Base-by-base conservation (phyloP, 1,140 invertebrate genomes). In the Pinna nobilis region DNA sequence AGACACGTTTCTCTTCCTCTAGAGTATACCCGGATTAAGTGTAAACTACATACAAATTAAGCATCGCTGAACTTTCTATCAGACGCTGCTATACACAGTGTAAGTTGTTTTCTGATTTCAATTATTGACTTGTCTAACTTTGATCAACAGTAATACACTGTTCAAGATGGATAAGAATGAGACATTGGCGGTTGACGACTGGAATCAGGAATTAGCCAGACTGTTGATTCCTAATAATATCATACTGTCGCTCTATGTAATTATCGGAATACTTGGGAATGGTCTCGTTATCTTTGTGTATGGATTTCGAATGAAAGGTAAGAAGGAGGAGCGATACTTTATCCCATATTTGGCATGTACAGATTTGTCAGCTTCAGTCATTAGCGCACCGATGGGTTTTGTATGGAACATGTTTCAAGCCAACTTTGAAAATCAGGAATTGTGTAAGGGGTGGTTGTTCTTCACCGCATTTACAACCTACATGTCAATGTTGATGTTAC, bases 391-490 rank as follows among this genome's bases (percentile, higher is more conserved):
- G 5, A 44, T 66, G 6, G 59, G 35, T 23, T 30, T 66, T 33
- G 53, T 73, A 18, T n/a, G 39, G 5, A 64, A 66, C 23, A n/a
- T 64, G 1, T 51, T 37, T 30, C 70, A 41, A 18, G 28, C 66
- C 13, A 73, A 20, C 2, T 65, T 65, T 64, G 44, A 59, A 28
- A 47, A 23, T 25, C 18, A 25, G 15, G n/a, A 2, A 32, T 66
- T 73, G n/a, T 73, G 70, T 39, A 59, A 67, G 66, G 30, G 63
- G 39, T 37, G 37, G 32, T 55, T 49, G 9, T 51, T 73, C 20
- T 15, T 47, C 28, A 41, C 49, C n/a, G 25, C 30, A 32, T 59
- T 65, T 44, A 49, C 55, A 2, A 23, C 55, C 15, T 44, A 47
- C 23, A 49, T 35, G 39, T 73, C 61, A 25, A 53, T 33, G 30